Evolutionary conservation across 1,140 invertebrate species (phyloP), one percentile per base, ranked within the genome.

Genomic region (Drosophila simulans): DNA sequence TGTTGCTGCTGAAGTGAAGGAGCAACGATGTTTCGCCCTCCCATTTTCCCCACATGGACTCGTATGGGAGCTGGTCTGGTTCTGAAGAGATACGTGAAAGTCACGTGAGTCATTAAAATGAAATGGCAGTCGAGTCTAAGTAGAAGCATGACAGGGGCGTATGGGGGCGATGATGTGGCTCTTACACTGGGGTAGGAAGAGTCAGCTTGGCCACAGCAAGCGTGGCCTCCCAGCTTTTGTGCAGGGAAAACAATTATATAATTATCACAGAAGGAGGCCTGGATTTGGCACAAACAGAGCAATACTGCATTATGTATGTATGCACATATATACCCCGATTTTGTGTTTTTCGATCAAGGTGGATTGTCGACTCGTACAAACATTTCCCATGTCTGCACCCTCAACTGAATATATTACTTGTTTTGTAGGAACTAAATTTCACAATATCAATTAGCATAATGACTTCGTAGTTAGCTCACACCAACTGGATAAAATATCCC

Each of bases 51-150:
- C 20, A 22, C 20, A 22, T 22, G 3, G 2, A 22, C 20, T 22
- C 20, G 20, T 53, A 45, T 68, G 25, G 25, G 8, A 31, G 25
- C 25, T 49, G 25, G 43, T 59, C 53, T 43, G 77, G 51, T 54
- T 46, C 66, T 60, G 58, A 40, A 70, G 59, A 85, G 81, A 85
- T 85, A 88, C 84, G 83, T 89, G 66, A 89, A 89, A 88, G 83
- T 89, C 83, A 88, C 84, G 83, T 88, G 83, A 89, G 83, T 88
- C 83, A 88, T 88, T 88, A 88, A 88, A 88, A 88, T 83, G 83
- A 79, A 88, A 89, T 83, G 80, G 80, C 84, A 88, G 83, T 77
- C 72, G 59, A 53, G 40, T 64, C 43, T 65, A 79, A 72, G 60
- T 51, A 79, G 63, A 51, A 75, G 35, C 58, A 51, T 74, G 70